phyloP scores from a whole-genome alignment of 2,797 vertebrate species.

The Brotula barbata region DNA sequence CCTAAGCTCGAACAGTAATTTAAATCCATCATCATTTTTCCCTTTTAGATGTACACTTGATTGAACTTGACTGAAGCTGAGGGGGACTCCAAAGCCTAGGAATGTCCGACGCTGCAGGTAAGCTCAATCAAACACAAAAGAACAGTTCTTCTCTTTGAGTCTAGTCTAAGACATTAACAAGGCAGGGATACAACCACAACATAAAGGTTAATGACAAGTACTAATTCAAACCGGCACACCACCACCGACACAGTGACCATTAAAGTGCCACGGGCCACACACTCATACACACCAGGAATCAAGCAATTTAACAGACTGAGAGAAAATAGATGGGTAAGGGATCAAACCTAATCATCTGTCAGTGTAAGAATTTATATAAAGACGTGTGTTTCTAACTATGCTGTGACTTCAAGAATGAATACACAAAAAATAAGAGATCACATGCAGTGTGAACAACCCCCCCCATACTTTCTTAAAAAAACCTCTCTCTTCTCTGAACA shows the following conservation, averaged over 20 bases:
- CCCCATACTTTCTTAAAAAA: not conserved
- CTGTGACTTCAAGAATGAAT: slow-evolving; percentile 46
- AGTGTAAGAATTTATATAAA: not conserved
- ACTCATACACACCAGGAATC: slow-evolving; percentile 56
- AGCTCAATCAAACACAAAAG: slow-evolving; percentile 69
- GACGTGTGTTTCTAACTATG: slow-evolving; percentile 19
- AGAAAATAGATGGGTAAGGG: slow-evolving; percentile 32
- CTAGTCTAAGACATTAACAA: slow-evolving; percentile 53
- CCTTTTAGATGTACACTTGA: slow-evolving; percentile 43
- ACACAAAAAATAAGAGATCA: slow-evolving; percentile 4
- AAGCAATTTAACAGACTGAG: slow-evolving; percentile 53
- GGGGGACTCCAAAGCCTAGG: slow-evolving; percentile 33
- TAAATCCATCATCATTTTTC: slow-evolving; percentile 55
- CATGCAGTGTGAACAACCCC: too few species aligned
- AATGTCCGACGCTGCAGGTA: slow-evolving; percentile 20
- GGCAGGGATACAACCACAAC: slow-evolving; percentile 66
- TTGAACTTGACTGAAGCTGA: slow-evolving; percentile 59
- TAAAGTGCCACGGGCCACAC: slow-evolving; percentile 62
- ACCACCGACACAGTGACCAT: slow-evolving; percentile 60
- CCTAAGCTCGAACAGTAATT: slow-evolving; percentile 68
- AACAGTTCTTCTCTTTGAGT: slow-evolving; percentile 70
- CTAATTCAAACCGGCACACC: slow-evolving; percentile 54
- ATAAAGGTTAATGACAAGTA: slow-evolving; percentile 54
- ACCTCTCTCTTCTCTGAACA: not conserved
- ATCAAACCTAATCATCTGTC: slow-evolving; percentile 34